Evolutionary conservation across 2,113 vertebrate genomes (phyloP).

Genomic region (Tyrannus savana): DNA sequence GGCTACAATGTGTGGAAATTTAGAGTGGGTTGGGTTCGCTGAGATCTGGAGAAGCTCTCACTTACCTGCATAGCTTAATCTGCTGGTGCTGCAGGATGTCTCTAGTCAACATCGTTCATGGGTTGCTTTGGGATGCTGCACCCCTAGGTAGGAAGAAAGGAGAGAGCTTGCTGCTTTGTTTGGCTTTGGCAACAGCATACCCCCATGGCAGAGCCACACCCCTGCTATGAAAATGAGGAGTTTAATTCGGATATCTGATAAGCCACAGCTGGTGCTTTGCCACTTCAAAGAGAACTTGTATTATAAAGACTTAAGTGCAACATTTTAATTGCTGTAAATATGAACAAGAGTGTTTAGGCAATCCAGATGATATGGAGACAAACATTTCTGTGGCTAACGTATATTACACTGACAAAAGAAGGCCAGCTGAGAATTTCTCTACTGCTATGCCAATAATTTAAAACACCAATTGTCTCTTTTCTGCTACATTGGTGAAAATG

Average conservation of each 20-base stretch:
- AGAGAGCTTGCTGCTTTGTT: background rate
- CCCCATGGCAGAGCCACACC: background rate
- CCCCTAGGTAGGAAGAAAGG: no score
- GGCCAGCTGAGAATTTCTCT: constrained; percentile 17
- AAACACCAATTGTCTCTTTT: background rate
- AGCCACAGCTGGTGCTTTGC: constrained; percentile 44
- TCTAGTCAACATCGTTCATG: background rate
- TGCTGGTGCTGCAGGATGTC: background rate
- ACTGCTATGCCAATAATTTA: background rate
- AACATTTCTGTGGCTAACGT: constrained; percentile 31
- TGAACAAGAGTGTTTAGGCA: background rate
- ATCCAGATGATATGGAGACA: background rate
- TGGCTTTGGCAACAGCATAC: background rate
- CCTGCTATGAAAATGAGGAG: constrained; percentile 20
- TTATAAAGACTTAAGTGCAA: constrained; percentile 28
- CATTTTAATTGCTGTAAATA: constrained; percentile 61
- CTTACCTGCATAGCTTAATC: background rate
- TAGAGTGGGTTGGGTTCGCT: background rate
- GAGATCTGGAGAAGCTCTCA: background rate
- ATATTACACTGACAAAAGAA: constrained; percentile 19
- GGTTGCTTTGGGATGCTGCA: background rate
- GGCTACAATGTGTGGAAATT: background rate
- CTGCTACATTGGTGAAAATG: background rate
- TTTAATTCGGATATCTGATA: constrained; percentile 48
- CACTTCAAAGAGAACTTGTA: constrained; percentile 33